Percentiles rank a stretch among this genome's conserved stretches.
These are phyloP conservation scores for Plemyria rubiginata DNA, from an alignment of 2,888 invertebrate genomes.

Conservation along the genomic window DNA sequence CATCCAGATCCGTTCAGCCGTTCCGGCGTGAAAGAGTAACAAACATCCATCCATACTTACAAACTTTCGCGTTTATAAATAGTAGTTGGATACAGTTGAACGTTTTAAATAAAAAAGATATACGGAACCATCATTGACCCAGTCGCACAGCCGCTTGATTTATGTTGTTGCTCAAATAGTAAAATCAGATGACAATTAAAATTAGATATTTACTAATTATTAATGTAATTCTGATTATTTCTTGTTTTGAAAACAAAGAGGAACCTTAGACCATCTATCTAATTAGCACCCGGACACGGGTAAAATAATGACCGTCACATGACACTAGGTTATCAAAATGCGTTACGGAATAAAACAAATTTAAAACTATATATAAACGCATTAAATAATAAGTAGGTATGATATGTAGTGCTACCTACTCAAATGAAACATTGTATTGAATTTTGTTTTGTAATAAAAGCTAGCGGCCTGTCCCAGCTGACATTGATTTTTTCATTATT, in stretches of 20 bases:
- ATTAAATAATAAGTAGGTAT: no score
- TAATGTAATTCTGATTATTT: not conserved
- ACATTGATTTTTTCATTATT: no score
- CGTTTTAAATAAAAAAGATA: no score
- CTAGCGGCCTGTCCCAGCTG: no score
- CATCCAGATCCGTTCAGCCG: no score
- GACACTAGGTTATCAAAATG: not conserved
- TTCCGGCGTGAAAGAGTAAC: no score
- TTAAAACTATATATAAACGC: not conserved
- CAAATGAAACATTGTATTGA: no score
- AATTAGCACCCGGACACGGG: conserved; percentile 14
- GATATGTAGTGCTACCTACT: no score
- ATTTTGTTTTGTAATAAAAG: no score
- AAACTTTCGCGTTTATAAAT: no score
- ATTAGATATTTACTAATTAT: not conserved
- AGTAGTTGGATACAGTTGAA: no score
- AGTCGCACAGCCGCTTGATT: not conserved
- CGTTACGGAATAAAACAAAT: not conserved
- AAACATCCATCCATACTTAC: no score
- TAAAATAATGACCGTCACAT: not conserved
- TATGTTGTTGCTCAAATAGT: not conserved
- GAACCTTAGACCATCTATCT: not conserved
- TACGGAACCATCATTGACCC: not conserved
- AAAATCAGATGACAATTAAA: not conserved
- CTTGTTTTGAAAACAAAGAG: conserved; percentile 17